These are phyloP conservation scores for Clusia tigrina DNA, from an alignment of 2,888 invertebrate genomes.

Conservation along the genomic window DNA sequence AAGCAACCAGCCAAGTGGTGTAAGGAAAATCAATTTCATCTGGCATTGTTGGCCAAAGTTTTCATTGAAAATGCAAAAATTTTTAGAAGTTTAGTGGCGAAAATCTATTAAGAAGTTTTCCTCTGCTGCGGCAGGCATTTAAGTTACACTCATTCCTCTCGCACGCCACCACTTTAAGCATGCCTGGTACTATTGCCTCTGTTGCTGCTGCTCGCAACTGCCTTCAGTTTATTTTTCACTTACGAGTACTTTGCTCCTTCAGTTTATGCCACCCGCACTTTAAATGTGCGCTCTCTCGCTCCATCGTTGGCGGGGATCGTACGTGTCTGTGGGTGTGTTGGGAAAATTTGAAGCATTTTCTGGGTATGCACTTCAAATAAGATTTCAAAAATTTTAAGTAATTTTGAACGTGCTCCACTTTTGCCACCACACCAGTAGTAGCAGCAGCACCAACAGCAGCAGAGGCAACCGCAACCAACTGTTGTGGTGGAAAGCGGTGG, in stretches of 20 bases:
- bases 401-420: not conserved
- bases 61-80: not conserved
- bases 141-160: not conserved
- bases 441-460: too few relatives aligned
- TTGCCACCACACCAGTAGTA: too few relatives aligned
- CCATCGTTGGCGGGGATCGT: too few relatives aligned
- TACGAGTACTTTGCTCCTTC: too few relatives aligned
- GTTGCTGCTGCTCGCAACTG: too few relatives aligned
- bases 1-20: not conserved
- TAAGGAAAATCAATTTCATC: not conserved
- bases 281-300: too few relatives aligned
- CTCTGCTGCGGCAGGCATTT: not conserved
- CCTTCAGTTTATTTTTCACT: too few relatives aligned
- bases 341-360: not conserved
- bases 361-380: not conserved
- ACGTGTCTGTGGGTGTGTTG: not conserved
- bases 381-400: not conserved
- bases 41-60: not conserved
- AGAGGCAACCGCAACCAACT: too few relatives aligned
- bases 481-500: too few relatives aligned
- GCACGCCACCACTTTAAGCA: not conserved
- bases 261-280: too few relatives aligned
- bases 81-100: not conserved
- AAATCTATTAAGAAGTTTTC: conserved; percentile 3
- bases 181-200: too few relatives aligned